phyloP scores from a whole-genome alignment of 2,797 vertebrate species.

The Tachyglossus aculeatus region DNA sequence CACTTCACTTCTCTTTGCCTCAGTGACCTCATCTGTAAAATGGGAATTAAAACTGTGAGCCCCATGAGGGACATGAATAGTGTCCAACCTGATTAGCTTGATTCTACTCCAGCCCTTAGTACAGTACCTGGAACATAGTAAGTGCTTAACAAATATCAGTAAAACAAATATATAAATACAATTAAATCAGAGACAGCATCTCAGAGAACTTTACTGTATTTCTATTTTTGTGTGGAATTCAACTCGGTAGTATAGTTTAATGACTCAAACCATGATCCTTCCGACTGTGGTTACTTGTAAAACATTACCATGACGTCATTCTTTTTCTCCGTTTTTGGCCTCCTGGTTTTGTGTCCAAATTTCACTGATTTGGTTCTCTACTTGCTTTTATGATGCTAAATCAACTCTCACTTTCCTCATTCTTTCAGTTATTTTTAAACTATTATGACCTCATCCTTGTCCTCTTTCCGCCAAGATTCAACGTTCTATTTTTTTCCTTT shows the following conservation, averaged over 20 bases:
- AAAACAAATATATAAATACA: too few species aligned
- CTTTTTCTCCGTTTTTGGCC: background rate
- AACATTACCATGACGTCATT: background rate
- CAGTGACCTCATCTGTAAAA: too few species aligned
- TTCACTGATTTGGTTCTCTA: background rate
- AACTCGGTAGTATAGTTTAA: too few species aligned
- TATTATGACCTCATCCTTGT: slow-evolving; percentile 12
- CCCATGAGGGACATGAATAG: too few species aligned
- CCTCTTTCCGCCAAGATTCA: slow-evolving; percentile 13
- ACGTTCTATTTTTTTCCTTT: slow-evolving; percentile 23
- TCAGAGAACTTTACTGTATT: background rate
- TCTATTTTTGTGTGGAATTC: too few species aligned
- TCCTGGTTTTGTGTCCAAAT: background rate
- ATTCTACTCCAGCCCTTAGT: too few species aligned
- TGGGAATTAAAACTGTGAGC: too few species aligned
- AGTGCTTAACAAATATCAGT: too few species aligned
- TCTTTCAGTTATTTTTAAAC: slow-evolving; percentile 5
- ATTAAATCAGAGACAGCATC: background rate
- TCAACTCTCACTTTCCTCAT: background rate
- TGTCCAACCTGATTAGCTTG: too few species aligned
- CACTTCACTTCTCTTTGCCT: too few species aligned
- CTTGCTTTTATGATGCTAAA: slow-evolving; percentile 4
- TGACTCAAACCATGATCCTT: too few species aligned
- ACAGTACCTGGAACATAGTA: too few species aligned
- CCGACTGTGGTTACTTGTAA: background rate